Percentiles rank a stretch among this genome's conserved stretches.
Conservation (phyloP, 2,113 vertebrate genomes). For the Micromys minutus region DNA sequence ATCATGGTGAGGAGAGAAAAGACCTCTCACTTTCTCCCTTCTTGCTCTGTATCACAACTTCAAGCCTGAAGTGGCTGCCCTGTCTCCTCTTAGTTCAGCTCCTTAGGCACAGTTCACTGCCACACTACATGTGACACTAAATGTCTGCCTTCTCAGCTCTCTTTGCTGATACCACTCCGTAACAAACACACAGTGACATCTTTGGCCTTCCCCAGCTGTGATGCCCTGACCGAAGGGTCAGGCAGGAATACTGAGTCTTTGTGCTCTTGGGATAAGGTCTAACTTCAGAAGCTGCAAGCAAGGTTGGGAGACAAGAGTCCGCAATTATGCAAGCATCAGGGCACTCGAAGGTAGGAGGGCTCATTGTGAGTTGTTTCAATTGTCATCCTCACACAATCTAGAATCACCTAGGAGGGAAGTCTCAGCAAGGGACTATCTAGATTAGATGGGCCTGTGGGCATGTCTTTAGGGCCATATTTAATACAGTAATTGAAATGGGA, state of each 20-base stretch:
- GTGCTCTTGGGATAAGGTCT: not conserved
- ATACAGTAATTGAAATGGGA: not conserved
- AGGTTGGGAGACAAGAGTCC: not conserved
- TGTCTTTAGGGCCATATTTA: not conserved
- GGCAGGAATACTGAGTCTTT: not conserved
- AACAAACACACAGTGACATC: not conserved
- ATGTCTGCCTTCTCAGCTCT: accelerated
- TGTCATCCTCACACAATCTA: not conserved
- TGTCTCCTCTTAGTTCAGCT: not conserved
- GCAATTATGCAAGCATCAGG: not conserved
- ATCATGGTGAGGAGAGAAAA: not conserved
- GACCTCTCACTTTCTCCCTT: too few species aligned
- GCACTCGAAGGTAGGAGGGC: not conserved
- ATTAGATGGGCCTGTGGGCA: not conserved
- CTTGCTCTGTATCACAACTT: accelerated
- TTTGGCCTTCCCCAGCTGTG: not conserved
- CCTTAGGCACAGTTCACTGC: not conserved
- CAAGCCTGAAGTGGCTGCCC: accelerated
- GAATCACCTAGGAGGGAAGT: not conserved
- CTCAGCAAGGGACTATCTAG: not conserved
- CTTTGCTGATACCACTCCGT: not conserved
- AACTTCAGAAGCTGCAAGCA: not conserved
- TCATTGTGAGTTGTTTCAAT: not conserved
- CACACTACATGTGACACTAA: not conserved
- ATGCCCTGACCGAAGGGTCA: not conserved